A percentile compares a stretch with the other conserved stretches of the same genome.
Conservation (phyloP, 2,888 invertebrate genomes). For the Epinotia demarniana region DNA sequence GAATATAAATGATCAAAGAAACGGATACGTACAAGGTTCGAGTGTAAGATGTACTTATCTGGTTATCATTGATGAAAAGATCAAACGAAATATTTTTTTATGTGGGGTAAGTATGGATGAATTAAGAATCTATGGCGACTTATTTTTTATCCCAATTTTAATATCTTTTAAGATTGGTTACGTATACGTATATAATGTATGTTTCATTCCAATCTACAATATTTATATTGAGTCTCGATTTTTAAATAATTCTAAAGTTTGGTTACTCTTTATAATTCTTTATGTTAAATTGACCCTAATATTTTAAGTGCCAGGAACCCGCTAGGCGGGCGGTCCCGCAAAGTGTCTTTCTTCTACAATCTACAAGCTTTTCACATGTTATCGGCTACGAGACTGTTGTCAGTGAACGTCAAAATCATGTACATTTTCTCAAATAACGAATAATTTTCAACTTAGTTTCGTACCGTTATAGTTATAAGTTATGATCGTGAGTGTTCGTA, state of each 20-base stretch:
- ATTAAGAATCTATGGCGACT: background rate
- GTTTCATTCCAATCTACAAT: background rate
- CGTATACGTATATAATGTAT: background rate
- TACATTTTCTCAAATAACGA: background rate
- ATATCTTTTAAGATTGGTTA: background rate
- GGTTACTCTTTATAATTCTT: background rate
- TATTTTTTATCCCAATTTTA: background rate
- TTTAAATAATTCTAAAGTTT: too few species aligned
- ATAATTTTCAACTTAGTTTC: background rate
- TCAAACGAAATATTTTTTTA: background rate
- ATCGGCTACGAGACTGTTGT: too few species aligned
- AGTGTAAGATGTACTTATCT: background rate
- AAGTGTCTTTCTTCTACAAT: too few species aligned
- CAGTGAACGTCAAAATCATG: background rate
- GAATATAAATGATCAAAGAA: background rate
- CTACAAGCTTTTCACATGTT: too few species aligned
- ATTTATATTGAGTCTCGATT: background rate
- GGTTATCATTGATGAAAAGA: background rate
- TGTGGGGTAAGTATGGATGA: background rate
- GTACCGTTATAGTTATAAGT: background rate
- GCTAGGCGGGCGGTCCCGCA: too few species aligned
- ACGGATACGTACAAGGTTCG: background rate
- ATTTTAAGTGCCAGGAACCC: too few species aligned
- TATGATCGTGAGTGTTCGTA: background rate
- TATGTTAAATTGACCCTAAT: background rate